phyloP scores from a whole-genome alignment of 1,140 invertebrate species.

The Steinernema khuongi region DNA sequence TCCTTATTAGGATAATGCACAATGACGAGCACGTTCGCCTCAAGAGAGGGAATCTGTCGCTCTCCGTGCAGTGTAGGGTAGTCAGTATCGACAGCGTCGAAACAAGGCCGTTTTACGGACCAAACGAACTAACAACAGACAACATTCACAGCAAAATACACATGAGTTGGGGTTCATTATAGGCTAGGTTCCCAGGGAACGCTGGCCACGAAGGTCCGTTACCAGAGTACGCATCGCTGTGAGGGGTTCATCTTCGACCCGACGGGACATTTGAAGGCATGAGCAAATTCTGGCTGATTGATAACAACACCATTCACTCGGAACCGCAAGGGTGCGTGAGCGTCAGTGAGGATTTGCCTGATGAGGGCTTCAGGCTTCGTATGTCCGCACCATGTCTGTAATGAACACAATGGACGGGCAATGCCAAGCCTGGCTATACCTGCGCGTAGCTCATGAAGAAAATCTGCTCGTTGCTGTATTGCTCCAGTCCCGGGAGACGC shows the following conservation, averaged over 20 bases:
- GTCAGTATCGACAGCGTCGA: too few species aligned
- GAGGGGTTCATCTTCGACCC: constrained; percentile 77
- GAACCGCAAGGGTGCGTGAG: constrained; percentile 71
- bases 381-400: constrained; percentile 42
- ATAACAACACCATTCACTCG: constrained; percentile 74
- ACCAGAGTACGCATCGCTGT: constrained; percentile 81
- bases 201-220: constrained; percentile 32
- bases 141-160: too few species aligned
- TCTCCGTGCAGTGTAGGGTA: too few species aligned
- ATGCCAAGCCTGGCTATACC: constrained; percentile 39
- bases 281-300: constrained; percentile 78
- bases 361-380: constrained; percentile 29
- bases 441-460: constrained; percentile 61
- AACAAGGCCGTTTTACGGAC: too few species aligned
- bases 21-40: too few species aligned
- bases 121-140: too few species aligned
- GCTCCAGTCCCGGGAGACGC: constrained; percentile 53
- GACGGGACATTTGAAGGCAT: constrained; percentile 71
- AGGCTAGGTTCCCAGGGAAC: too few species aligned
- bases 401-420: too few species aligned
- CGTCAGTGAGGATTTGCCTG: constrained; percentile 69
- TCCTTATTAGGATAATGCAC: too few species aligned
- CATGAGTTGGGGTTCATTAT: too few species aligned
- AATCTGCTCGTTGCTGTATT: constrained; percentile 57
- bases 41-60: too few species aligned